phyloP scores from a whole-genome alignment of 1,140 invertebrate genomes.

The Harpegnathos saltator region DNA sequence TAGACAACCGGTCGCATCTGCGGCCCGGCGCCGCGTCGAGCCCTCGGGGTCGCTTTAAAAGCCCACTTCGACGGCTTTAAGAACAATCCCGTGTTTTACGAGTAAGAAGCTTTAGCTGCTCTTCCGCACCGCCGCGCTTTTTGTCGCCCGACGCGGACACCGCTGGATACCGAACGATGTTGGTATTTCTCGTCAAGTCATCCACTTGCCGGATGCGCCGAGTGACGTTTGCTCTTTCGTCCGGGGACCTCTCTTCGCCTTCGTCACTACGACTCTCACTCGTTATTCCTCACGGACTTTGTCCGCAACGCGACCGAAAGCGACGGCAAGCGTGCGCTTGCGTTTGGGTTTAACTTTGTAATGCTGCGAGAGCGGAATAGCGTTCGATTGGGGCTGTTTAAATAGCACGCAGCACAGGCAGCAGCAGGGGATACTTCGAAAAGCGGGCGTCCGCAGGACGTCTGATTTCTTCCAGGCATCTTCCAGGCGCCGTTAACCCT shows the following conservation, averaged over 20 bases:
- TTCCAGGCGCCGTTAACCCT: too few relatives aligned
- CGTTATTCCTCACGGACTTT: too few relatives aligned
- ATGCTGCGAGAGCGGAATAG: too few relatives aligned
- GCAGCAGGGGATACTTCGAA: too few relatives aligned
- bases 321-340: too few relatives aligned
- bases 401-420: too few relatives aligned
- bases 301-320: too few relatives aligned
- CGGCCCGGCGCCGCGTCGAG: background rate
- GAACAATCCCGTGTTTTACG: constrained; percentile 67
- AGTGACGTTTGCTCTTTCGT: constrained; percentile 16
- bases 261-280: constrained; percentile 17
- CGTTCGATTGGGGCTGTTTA: too few relatives aligned
- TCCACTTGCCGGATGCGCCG: constrained; percentile 36
- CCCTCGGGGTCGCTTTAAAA: constrained; percentile 36
- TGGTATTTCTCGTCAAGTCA: constrained; percentile 40
- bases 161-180: constrained; percentile 8
- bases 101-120: constrained; percentile 65
- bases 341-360: too few relatives aligned
- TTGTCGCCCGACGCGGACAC: constrained; percentile 37
- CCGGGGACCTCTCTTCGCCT: background rate
- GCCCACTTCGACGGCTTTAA: constrained; percentile 53
- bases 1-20: background rate
- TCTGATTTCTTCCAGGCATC: too few relatives aligned
- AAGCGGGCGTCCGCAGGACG: too few relatives aligned
- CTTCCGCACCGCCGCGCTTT: constrained; percentile 49